Conservation (phyloP, 1,140 invertebrate genomes). For the Drosophila insularis region DNA sequence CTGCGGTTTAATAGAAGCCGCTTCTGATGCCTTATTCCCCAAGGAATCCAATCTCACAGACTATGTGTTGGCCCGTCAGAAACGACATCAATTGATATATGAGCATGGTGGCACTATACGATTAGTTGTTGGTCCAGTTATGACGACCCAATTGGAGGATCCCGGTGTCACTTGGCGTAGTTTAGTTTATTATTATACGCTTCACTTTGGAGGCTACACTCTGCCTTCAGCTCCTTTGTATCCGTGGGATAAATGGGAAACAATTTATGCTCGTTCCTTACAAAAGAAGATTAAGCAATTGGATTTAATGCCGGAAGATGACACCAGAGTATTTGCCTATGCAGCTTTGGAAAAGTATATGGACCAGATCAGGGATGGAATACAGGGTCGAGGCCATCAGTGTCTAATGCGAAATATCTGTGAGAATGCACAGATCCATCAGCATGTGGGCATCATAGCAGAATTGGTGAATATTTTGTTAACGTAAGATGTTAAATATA, state of each 20-base stretch:
- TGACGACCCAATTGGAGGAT: slow-evolving; percentile 61
- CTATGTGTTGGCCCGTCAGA: slow-evolving; percentile 54
- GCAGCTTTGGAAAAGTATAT: slow-evolving; percentile 67
- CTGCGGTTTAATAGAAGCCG: slow-evolving; percentile 20
- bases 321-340: slow-evolving; percentile 69
- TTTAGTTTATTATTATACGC: slow-evolving; percentile 56
- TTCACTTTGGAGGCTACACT: slow-evolving; percentile 67
- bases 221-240: slow-evolving; percentile 67
- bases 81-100: slow-evolving; percentile 55
- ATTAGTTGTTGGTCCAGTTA: slow-evolving; percentile 60
- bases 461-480: slow-evolving; percentile 69
- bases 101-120: slow-evolving; percentile 58
- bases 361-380: slow-evolving; percentile 41
- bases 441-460: slow-evolving; percentile 68
- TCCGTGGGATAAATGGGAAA: slow-evolving; percentile 78
- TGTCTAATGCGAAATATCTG: slow-evolving; percentile 73
- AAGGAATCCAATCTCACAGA: slow-evolving; percentile 50
- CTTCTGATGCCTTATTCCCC: slow-evolving; percentile 39
- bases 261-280: slow-evolving; percentile 58
- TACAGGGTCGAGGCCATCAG: slow-evolving; percentile 37
- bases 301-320: slow-evolving; percentile 56
- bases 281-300: slow-evolving; percentile 43
- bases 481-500: slow-evolving; percentile 55
- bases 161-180: slow-evolving; percentile 62
- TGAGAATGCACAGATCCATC: slow-evolving; percentile 78